Conservation (phyloP, 2,113 vertebrate species). For the Pseudorasbora parva region DNA sequence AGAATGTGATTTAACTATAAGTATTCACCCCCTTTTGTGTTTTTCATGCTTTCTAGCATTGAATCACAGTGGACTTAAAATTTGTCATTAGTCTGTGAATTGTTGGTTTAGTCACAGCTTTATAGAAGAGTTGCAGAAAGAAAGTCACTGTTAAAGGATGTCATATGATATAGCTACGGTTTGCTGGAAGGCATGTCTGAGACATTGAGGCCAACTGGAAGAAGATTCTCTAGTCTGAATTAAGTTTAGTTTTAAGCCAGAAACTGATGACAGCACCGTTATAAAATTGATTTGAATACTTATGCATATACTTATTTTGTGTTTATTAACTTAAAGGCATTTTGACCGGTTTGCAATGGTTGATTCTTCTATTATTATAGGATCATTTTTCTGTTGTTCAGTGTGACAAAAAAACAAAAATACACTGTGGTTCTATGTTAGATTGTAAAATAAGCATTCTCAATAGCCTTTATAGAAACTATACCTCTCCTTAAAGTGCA, state of each 20-base stretch:
- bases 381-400: no score
- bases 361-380: no score
- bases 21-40: neutral
- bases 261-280: no score
- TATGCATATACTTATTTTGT: neutral
- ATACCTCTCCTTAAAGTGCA: neutral
- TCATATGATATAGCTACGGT: neutral
- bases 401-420: neutral
- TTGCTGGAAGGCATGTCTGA: neutral
- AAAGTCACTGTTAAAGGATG: neutral
- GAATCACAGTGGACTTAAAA: neutral
- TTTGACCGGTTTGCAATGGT: neutral
- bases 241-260: neutral
- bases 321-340: neutral
- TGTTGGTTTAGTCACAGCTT: neutral
- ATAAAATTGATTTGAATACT: neutral
- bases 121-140: neutral
- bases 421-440: neutral
- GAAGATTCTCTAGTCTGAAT: neutral
- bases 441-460: neutral
- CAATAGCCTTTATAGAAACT: neutral
- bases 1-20: neutral
- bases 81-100: neutral
- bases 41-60: neutral
- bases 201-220: neutral